phyloP scores from a whole-genome alignment of 2,797 vertebrate genomes.

The Enteromius argenteus region DNA sequence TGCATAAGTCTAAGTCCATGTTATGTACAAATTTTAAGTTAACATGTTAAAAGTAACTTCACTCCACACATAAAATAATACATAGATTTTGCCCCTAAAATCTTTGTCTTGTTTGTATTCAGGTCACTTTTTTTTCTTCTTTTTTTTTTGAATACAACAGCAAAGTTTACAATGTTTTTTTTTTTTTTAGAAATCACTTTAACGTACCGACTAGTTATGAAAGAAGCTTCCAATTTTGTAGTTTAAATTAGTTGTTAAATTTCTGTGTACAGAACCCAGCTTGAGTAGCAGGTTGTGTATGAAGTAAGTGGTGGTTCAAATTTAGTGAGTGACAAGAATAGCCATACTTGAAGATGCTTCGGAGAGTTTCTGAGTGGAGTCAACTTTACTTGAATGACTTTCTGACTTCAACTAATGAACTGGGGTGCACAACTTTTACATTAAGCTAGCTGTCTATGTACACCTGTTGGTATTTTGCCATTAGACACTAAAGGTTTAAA shows the following conservation, averaged over 20 bases:
- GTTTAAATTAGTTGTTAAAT: conserved; percentile 73
- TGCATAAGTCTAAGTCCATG: conserved; percentile 72
- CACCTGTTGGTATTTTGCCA: conserved; percentile 83
- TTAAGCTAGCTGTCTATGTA: conserved; percentile 89
- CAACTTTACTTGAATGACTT: conserved; percentile 98
- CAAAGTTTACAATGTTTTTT: conserved; percentile 71
- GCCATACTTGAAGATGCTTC: conserved; percentile 98
- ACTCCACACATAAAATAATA: conserved; percentile 62
- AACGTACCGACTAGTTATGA: conserved; percentile 70
- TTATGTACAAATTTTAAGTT: conserved; percentile 56
- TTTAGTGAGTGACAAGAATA: conserved; percentile 89
- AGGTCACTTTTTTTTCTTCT: conserved; percentile 18
- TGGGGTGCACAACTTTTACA: conserved; percentile 83
- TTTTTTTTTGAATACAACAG: conserved; percentile 58
- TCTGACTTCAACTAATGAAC: conserved; percentile 87
- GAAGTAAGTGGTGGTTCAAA: conserved; percentile 78
- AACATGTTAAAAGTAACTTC: conserved; percentile 66
- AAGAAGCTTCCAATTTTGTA: conserved; percentile 79
- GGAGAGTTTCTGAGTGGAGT: conserved; percentile 84
- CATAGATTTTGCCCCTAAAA: conserved; percentile 58
- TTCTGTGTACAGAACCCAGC: conserved; percentile 88
- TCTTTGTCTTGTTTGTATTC: conserved; percentile 48
- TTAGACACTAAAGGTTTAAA: conserved; percentile 94
- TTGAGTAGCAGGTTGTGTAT: conserved; percentile 82
- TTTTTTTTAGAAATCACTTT: conserved; percentile 68